phyloP scores from a whole-genome alignment of 1,140 invertebrate species.

The Venturia canescens region DNA sequence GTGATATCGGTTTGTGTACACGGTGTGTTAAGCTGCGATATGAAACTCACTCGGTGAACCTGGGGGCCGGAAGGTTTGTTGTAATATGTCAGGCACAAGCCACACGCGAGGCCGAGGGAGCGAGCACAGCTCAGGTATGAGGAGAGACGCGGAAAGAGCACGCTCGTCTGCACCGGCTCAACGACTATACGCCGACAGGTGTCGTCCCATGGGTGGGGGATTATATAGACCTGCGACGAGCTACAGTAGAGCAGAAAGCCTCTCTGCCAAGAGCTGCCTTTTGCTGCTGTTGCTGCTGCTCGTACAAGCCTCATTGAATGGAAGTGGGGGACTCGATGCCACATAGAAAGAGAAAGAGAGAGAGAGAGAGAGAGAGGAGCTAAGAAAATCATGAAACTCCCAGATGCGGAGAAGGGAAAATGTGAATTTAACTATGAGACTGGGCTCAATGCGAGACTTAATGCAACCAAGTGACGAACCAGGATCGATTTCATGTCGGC shows the following conservation, averaged over 20 bases:
- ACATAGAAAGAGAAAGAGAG: not conserved
- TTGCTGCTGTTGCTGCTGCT: conserved; percentile 14
- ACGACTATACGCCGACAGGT: conserved; percentile 49
- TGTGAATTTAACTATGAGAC: not conserved
- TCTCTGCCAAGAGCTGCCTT: conserved; percentile 22
- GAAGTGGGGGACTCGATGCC: conserved; percentile 5
- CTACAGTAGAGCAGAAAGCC: conserved; percentile 13
- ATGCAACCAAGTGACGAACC: not conserved
- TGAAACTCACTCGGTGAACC: conserved; percentile 32
- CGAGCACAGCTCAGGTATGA: conserved; percentile 40
- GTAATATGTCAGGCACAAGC: conserved; percentile 41
- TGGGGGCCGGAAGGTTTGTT: conserved; percentile 13
- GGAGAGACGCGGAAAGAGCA: conserved; percentile 39
- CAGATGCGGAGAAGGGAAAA: not conserved
- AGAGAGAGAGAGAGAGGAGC: not conserved
- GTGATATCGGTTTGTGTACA: conserved; percentile 22
- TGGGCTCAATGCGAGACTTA: not conserved
- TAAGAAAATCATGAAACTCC: not conserved
- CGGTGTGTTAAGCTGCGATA: conserved; percentile 16
- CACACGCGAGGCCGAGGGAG: conserved; percentile 42
- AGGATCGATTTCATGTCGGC: not conserved
- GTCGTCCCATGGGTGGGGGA: conserved; percentile 47
- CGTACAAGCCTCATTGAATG: conserved; percentile 8
- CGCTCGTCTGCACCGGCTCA: conserved; percentile 44
- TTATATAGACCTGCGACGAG: conserved; percentile 19